These are phyloP conservation scores for Fistularia tabacaria DNA, from an alignment of 2,797 vertebrate genomes.

Conservation along the genomic window DNA sequence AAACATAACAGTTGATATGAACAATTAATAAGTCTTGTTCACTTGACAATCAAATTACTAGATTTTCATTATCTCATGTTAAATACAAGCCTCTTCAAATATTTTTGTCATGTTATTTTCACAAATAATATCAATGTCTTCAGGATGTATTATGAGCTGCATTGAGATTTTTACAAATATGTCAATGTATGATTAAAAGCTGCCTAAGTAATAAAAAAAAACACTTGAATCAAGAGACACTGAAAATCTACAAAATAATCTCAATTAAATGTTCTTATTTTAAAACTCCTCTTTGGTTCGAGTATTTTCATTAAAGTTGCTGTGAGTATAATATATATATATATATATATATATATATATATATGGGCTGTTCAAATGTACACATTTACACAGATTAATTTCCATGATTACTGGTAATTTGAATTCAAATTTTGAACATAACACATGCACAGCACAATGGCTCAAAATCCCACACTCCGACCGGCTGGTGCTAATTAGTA, in stretches of 20 bases:
- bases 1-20: constrained; percentile 28
- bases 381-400: too few relatives aligned
- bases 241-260: neutral
- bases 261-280: constrained; percentile 21
- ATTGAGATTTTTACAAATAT: neutral
- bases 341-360: too few relatives aligned
- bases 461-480: too few relatives aligned
- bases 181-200: constrained; percentile 3
- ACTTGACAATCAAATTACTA: constrained; percentile 7
- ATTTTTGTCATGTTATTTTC: neutral
- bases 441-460: too few relatives aligned
- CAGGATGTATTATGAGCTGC: constrained; percentile 12
- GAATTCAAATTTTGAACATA: too few relatives aligned
- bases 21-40: constrained; percentile 23
- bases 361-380: too few relatives aligned
- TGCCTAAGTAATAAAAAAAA: constrained; percentile 1
- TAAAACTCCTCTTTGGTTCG: constrained; percentile 6
- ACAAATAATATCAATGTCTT: neutral
- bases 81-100: neutral
- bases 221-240: neutral
- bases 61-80: constrained; percentile 9
- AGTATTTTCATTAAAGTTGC: neutral
- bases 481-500: too few relatives aligned
- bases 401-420: too few relatives aligned
- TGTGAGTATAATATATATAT: neutral